These are phyloP conservation scores for Sebastolobus altivelis DNA, from an alignment of 2,797 vertebrate species.

Conservation along the genomic window DNA sequence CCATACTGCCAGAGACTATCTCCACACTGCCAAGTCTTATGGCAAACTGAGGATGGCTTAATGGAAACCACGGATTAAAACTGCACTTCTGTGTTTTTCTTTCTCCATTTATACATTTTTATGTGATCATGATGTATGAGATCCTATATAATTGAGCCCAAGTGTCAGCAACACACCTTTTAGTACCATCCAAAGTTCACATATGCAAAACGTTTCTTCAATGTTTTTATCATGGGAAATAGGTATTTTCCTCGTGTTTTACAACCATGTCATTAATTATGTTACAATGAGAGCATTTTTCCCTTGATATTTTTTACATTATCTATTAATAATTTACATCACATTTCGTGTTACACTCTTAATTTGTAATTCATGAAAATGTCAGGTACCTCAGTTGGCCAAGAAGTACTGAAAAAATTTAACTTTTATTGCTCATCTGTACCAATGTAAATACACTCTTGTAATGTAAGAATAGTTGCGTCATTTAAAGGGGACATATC, in stretches of 20 bases:
- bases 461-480: background rate
- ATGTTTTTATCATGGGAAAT: slow-evolving; percentile 32
- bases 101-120: slow-evolving; percentile 56
- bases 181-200: slow-evolving; percentile 52
- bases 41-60: slow-evolving; percentile 58
- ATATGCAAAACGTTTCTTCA: slow-evolving; percentile 20
- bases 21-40: slow-evolving; percentile 60
- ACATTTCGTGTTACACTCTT: slow-evolving; percentile 6
- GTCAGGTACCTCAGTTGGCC: background rate
- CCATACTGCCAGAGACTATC: slow-evolving; percentile 57
- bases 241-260: slow-evolving; percentile 47
- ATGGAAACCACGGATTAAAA: slow-evolving; percentile 70
- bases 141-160: slow-evolving; percentile 40
- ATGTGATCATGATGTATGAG: slow-evolving; percentile 58
- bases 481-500: background rate
- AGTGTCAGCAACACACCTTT: slow-evolving; percentile 45
- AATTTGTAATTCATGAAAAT: slow-evolving; percentile 19
- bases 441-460: slow-evolving; percentile 4
- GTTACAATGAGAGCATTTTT: slow-evolving; percentile 20
- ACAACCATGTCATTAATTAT: slow-evolving; percentile 45
- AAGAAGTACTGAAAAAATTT: background rate
- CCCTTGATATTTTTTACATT: slow-evolving; percentile 12
- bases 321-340: slow-evolving; percentile 16
- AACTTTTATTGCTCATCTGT: slow-evolving; percentile 28
- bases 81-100: slow-evolving; percentile 56